A percentile compares a stretch with the other conserved stretches of the same genome.
Conservation (phyloP, 1,140 invertebrate genomes). For the Trachelipus rathkii region DNA sequence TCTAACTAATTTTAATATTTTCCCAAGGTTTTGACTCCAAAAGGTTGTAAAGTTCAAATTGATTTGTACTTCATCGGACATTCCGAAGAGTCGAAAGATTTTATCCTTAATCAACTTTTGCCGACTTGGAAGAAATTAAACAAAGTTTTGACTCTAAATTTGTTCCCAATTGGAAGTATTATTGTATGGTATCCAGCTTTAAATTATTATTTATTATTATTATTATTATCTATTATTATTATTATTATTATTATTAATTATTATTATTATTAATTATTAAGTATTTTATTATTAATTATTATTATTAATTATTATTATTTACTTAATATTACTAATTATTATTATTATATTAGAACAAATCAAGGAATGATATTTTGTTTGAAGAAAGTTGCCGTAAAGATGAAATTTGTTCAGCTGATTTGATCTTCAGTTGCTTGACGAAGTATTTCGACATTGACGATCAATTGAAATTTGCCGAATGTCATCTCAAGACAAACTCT, state of each 20-base stretch:
- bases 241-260: too few species aligned
- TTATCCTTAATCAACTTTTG: neutral
- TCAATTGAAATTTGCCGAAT: neutral
- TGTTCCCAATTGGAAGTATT: neutral
- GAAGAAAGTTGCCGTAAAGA: constrained; percentile 2
- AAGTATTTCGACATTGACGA: neutral
- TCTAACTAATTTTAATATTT: too few species aligned
- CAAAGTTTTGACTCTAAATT: neutral
- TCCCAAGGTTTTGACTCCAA: neutral
- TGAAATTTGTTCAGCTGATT: neutral
- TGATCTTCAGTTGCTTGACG: neutral
- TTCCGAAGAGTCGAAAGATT: neutral
- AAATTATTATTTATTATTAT: too few species aligned
- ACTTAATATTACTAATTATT: too few species aligned
- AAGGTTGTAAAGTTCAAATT: neutral
- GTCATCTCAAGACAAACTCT: neutral
- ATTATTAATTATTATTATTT: too few species aligned
- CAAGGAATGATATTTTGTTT: neutral
- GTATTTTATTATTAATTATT: too few species aligned
- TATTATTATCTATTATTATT: too few species aligned
- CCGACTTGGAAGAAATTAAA: neutral
- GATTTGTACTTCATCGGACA: neutral
- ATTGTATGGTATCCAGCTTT: neutral
- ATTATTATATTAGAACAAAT: too few species aligned
- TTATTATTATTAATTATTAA: too few species aligned